Base-by-base conservation (phyloP, 2,888 invertebrate species). In the Gisinianus flammeolus region DNA sequence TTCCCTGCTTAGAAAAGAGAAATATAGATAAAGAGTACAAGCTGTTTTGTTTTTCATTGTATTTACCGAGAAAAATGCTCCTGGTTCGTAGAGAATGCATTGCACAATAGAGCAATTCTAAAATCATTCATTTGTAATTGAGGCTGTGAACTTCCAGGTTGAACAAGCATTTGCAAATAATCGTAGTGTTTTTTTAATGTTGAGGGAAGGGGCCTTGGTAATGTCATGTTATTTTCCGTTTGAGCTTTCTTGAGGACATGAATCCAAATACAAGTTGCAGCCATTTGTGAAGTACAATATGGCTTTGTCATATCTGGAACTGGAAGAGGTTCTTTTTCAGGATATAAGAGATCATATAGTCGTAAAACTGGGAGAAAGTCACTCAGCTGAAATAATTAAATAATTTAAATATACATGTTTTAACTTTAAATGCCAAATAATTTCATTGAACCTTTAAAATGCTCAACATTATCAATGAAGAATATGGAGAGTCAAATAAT, bases 221-320 rank as follows among this genome's bases (percentile, higher is more conserved):
- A 91, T n/a, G 85, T 86, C 83, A 92, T 93, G 85, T 93, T 93
- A 85, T 93, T 93, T 86, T 96, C 96, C 1, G 92, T 90, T 86
- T 95, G 94, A 0, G 97, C 97, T 88, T 97, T 98, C 86, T 95
- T 96, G 85, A 96, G 90, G 79, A 98, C 89, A 88, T 97, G 97
- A 87, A 97, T 95, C 97, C 97, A 98, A 86, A 98, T 97, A 85
- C 96, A 97, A 16, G 96, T 94, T 81, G 95, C 93, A 0, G 98
- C 96, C 93, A 97, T 94, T 87, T 94, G 93, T 86, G 94, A 92
- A 8, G 94, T 94, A 85, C 94, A 94, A 78, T 93, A 91, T 0
- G 96, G 92, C 85, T 94, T 93, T 69, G 91, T 93, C 83, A 92
- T 93, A 87, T 97, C 97, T 0, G 97, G 97, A 16, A 96, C 92